Evolutionary conservation across 2,888 invertebrate species (phyloP), one percentile per base, ranked within the genome.

Genomic region (Synergus laeviventris): DNA sequence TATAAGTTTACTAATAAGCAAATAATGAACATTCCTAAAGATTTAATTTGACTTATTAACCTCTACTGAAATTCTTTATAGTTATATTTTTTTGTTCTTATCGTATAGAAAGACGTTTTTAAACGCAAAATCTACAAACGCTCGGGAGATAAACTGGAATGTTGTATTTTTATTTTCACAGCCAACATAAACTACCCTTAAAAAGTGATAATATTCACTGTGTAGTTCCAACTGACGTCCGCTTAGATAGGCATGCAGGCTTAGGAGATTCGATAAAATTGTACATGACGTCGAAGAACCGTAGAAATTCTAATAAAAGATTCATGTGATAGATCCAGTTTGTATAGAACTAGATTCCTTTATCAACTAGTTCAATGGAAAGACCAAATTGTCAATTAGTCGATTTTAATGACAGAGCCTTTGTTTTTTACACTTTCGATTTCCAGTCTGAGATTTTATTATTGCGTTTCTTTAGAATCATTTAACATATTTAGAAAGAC

Each of bases 231-330:
- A 11, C 56, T 21, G 21, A n/a, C 49, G 49, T n/a, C 9, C 45
- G 45, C n/a, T 49, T 49, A 11, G 24, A 42, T 31, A 49, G 3
- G 24, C 24, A 31, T n/a, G n/a, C 36, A 49, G n/a, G n/a, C n/a
- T n/a, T 49, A 4, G 49, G 49, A 31, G 45, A 49, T 42, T 70
- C 45, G 49, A 70, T 70, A 70, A 49, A 70, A 70, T 49, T 70
- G 24, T 70, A 21, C 49, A 70, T 70, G 45, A 70, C 24, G 31
- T 24, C 49, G 45, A 24, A 9, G 16, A 45, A 70, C 70, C 31
- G 49, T 70, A n/a, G 45, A 70, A 70, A 45, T 31, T 36, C 16
- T 31, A 31, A 70, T n/a, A 70, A 49, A 70, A 70, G 70, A 11
- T 31, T 1, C 70, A 49, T 11, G 9, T 45, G 31, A 49, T 49